Percentiles rank a stretch among this genome's conserved stretches.
Evolutionary conservation across 2,797 vertebrate species (phyloP).

Genomic region (Limnodromus scolopaceus): DNA sequence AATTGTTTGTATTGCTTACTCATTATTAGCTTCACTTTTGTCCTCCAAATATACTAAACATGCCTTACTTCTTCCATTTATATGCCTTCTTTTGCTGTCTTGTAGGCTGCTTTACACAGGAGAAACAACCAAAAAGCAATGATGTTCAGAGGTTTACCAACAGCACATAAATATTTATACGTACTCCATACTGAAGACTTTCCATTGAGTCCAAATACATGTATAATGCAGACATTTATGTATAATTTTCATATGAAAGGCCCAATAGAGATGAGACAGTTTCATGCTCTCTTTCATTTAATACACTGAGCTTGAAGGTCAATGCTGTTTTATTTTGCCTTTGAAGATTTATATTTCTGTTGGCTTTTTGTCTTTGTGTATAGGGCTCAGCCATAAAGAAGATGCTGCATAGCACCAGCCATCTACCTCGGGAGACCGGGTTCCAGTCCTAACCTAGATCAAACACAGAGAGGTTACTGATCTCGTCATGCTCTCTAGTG

Average conservation of each 20-base stretch:
- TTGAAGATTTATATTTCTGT: background rate
- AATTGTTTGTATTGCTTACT: background rate
- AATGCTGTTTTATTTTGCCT: background rate
- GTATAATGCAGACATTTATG: background rate
- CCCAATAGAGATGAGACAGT: background rate
- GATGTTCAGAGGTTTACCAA: background rate
- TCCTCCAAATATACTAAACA: background rate
- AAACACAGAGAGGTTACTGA: background rate
- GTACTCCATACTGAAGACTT: background rate
- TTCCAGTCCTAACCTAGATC: background rate
- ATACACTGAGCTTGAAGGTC: background rate
- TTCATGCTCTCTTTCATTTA: background rate
- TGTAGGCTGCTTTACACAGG: background rate
- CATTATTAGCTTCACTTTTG: background rate
- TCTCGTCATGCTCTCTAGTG: constrained; percentile 65
- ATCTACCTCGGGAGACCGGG: background rate
- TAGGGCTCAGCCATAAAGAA: background rate
- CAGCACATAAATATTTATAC: constrained; percentile 31
- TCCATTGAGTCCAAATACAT: background rate
- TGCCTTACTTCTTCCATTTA: background rate
- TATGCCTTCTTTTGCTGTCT: background rate
- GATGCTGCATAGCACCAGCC: background rate
- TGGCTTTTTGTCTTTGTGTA: background rate
- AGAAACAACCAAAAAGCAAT: background rate
- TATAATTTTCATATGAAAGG: constrained; percentile 32